Conservation (phyloP, 2,797 vertebrate genomes). For the Hephaestus fuliginosus region DNA sequence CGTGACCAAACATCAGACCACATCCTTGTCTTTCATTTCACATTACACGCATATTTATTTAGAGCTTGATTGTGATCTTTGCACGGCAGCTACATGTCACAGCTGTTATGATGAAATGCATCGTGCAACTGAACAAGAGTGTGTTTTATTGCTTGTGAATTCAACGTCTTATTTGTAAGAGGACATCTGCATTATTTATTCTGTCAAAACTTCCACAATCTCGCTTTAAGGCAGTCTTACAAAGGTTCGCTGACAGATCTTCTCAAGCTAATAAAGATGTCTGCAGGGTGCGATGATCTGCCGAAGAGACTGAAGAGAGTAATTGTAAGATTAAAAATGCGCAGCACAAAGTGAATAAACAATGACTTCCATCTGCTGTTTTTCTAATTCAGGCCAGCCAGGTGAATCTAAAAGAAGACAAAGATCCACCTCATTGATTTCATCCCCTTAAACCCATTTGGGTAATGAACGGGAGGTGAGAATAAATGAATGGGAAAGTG, state of each 20-base stretch:
- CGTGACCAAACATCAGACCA: no score
- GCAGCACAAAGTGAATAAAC: slow-evolving; percentile 5
- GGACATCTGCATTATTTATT: background rate
- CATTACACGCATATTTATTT: no score
- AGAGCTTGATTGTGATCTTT: no score
- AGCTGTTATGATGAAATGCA: no score
- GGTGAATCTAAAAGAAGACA: slow-evolving; percentile 22
- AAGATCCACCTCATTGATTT: slow-evolving; percentile 22
- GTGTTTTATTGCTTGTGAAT: background rate
- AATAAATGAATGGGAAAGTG: background rate
- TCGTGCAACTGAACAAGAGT: background rate
- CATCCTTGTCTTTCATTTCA: no score
- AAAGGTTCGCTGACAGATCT: slow-evolving; percentile 22
- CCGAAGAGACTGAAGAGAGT: background rate
- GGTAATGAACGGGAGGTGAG: background rate
- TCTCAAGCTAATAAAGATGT: background rate
- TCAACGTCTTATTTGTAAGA: background rate
- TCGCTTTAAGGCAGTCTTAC: background rate
- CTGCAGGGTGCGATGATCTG: background rate
- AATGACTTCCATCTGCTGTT: slow-evolving; percentile 34
- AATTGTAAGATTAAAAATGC: slow-evolving; percentile 5
- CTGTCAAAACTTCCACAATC: background rate
- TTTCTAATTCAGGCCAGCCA: background rate
- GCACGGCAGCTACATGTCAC: no score
- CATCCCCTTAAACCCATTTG: background rate